A percentile compares a stretch with the other conserved stretches of the same genome.
phyloP scores from a whole-genome alignment of 2,888 invertebrate genomes.

The Nymphalis urticae region DNA sequence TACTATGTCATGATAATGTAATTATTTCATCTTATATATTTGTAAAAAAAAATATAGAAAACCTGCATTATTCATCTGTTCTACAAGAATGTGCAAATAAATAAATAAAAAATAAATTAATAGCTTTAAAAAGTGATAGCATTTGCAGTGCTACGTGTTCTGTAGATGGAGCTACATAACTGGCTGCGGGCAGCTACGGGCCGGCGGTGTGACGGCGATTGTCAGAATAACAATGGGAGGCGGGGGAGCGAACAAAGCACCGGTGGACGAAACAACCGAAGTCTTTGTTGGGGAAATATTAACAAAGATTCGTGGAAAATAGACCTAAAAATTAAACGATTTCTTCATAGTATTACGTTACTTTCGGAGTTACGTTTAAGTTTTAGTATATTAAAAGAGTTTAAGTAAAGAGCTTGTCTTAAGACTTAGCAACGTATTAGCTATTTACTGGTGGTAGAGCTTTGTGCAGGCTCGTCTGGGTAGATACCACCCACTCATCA shows the following conservation, averaged over 20 bases:
- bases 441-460: too few species aligned
- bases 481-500: too few species aligned
- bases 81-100: too few species aligned
- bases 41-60: too few species aligned
- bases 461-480: too few species aligned
- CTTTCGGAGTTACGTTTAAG: too few species aligned
- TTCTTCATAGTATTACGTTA: background rate
- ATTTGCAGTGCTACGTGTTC: conserved; percentile 1
- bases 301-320: conserved; percentile 47
- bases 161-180: conserved; percentile 19
- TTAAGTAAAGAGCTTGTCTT: too few species aligned
- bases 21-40: too few species aligned
- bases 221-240: conserved; percentile 71
- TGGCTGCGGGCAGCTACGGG: conserved; percentile 37
- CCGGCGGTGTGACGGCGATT: conserved; percentile 53
- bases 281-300: conserved; percentile 61
- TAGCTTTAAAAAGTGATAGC: background rate
- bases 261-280: conserved; percentile 70
- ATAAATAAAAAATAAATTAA: background rate
- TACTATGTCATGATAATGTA: too few species aligned
- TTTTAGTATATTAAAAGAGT: too few species aligned
- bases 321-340: background rate
- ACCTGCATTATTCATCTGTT: too few species aligned
- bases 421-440: too few species aligned
- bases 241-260: conserved; percentile 67